Evolutionary conservation across 2,888 invertebrate species (phyloP).

Genomic region (Heteromurus nitidus): DNA sequence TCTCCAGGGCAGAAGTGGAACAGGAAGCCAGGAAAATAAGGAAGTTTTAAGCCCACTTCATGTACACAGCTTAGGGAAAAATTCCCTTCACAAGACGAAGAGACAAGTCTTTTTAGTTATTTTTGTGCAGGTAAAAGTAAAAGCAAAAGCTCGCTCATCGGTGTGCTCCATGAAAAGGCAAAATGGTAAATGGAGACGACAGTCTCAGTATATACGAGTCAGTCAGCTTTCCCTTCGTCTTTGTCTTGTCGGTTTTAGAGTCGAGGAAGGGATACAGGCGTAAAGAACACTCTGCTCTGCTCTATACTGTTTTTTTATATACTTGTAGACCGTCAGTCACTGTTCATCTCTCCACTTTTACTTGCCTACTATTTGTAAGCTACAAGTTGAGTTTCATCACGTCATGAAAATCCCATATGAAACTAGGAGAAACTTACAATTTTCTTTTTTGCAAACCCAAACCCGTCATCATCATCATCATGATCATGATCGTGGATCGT

Average conservation of each 20-base stretch:
- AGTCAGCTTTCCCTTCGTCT: too few species aligned
- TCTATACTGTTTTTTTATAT: neutral
- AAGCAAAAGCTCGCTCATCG: neutral
- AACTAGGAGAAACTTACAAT: conserved; percentile 4
- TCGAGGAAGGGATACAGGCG: neutral
- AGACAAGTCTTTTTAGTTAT: neutral
- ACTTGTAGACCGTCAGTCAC: neutral
- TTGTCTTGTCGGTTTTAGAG: neutral
- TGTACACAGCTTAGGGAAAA: neutral
- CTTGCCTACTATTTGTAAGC: neutral
- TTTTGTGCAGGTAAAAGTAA: neutral
- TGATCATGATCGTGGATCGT: conserved; percentile 2
- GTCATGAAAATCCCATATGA: conserved; percentile 31
- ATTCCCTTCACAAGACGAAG: neutral
- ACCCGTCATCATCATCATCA: too few species aligned
- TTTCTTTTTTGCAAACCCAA: conserved; percentile 16
- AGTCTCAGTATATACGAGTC: too few species aligned
- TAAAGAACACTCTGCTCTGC: neutral
- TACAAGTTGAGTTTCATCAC: conserved; percentile 17
- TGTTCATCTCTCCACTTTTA: neutral
- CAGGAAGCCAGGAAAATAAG: conserved; percentile 42
- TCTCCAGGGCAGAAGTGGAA: conserved; percentile 39
- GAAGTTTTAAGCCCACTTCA: conserved; percentile 9
- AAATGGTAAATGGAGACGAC: neutral
- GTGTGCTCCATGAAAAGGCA: neutral